Conservation (phyloP, 2,113 vertebrate species). For the Oceanites oceanicus region DNA sequence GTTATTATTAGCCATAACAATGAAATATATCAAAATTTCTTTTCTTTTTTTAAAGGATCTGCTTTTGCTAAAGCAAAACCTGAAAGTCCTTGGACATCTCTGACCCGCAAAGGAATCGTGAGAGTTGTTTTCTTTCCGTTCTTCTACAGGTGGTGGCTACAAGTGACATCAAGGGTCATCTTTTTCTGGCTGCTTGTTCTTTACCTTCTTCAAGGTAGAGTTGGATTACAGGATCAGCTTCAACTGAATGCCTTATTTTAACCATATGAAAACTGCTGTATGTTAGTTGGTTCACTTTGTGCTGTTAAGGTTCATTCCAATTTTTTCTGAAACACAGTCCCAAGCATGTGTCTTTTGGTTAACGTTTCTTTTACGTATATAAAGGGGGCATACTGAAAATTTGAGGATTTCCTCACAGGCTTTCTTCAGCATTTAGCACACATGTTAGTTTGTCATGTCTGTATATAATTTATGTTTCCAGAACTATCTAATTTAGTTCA, state of each 20-base stretch:
- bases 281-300: neutral
- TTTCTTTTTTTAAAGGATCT: slow-evolving; percentile 80
- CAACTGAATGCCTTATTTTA: neutral
- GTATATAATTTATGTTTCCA: neutral
- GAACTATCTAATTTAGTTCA: neutral
- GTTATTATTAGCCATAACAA: neutral
- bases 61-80: slow-evolving; percentile 99
- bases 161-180: slow-evolving; percentile 94
- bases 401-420: neutral
- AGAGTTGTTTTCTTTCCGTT: slow-evolving; percentile 96
- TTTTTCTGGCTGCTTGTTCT: slow-evolving; percentile 92
- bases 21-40: neutral
- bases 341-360: neutral
- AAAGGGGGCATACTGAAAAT: neutral
- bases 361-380: neutral
- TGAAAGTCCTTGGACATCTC: slow-evolving; percentile 97
- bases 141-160: slow-evolving; percentile 98
- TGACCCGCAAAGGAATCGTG: slow-evolving; percentile 97
- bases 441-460: neutral
- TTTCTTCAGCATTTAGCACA: neutral
- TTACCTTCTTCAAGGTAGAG: slow-evolving; percentile 94
- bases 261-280: neutral
- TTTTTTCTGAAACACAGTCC: neutral
- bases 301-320: neutral
- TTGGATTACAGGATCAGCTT: slow-evolving; percentile 5